Evolutionary conservation across 2,888 invertebrate genomes (phyloP), one percentile per base, ranked within the genome.

Genomic region (Polymixis flavicincta): DNA sequence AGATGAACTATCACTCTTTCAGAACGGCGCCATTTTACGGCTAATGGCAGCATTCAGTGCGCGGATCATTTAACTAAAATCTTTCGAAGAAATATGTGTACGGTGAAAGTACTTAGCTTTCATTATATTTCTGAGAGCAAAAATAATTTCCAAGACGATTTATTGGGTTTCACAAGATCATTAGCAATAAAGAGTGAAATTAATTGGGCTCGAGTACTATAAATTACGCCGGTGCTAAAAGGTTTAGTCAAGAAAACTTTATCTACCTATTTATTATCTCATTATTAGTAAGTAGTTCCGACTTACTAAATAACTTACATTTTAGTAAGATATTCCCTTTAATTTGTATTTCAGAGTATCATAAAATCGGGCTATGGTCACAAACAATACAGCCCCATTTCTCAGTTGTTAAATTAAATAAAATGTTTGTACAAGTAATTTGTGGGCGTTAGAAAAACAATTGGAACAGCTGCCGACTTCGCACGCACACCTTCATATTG

Each of bases 11-110:
- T 85, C 76, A 64, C 70, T 76, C 83, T 77, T 64, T 28, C 70
- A 84, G 70, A 85, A 85, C 77, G 75, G 76, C 71, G 19, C 78
- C 81, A 79, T 85, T 84, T 37, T 77, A 57, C 52, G 19, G 65
- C 65, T 85, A 85, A 85, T 85, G 82, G 85, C 52, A 28, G 25
- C 57, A 45, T 48, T 78, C 60, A 66, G 64, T 37, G 76, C 68
- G 76, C 67, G 82, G 84, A 82, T 84, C 82, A 79, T 85, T 80
- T 74, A 82, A 85, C 76, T 80, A 76, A 83, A 80, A 86, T 86
- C 68, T 78, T 81, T 76, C 57, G 52, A 74, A 69, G 72, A 84
- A 78, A 78, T 77, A 76, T 83, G 69, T 81, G 52, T 76, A 61
- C 65, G 67, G 50, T n/a, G 52, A 73, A 66, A 85, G 66, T 68